A percentile compares a stretch with the other conserved stretches of the same genome.
These are phyloP conservation scores for Yponomeuta malinellus DNA, from an alignment of 2,888 invertebrate genomes.

Conservation along the genomic window DNA sequence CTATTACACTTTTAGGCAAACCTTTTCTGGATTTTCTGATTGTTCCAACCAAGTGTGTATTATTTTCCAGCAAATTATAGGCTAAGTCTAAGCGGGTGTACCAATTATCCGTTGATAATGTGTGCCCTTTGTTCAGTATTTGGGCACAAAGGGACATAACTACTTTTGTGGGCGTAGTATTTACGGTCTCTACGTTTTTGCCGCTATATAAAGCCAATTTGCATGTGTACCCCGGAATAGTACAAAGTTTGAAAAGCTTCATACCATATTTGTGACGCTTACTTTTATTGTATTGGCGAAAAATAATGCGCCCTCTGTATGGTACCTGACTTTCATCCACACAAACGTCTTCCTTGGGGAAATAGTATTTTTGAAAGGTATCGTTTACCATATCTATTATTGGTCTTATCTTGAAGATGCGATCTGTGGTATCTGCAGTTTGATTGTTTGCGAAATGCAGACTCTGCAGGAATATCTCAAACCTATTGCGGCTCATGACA, in stretches of 20 bases:
- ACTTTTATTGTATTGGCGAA: slow-evolving; percentile 22
- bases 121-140: slow-evolving; percentile 30
- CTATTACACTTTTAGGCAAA: slow-evolving; percentile 29
- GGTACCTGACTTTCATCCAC: slow-evolving; percentile 18
- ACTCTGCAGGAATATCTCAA: slow-evolving; percentile 21
- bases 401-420: slow-evolving; percentile 19
- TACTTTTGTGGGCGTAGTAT: slow-evolving; percentile 29
- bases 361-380: slow-evolving; percentile 9
- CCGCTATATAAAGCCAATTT: slow-evolving; percentile 31
- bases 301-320: slow-evolving; percentile 21
- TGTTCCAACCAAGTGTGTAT: slow-evolving; percentile 23
- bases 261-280: slow-evolving; percentile 24
- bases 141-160: slow-evolving; percentile 29
- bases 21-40: slow-evolving; percentile 18
- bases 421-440: slow-evolving; percentile 17
- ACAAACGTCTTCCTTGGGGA: slow-evolving; percentile 18
- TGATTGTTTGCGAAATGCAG: slow-evolving; percentile 21
- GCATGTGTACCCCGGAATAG: slow-evolving; percentile 29
- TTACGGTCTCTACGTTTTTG: slow-evolving; percentile 29
- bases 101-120: slow-evolving; percentile 30
- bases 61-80: slow-evolving; percentile 19
- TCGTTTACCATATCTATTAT: slow-evolving; percentile 4
- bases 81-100: slow-evolving; percentile 28
- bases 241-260: slow-evolving; percentile 26
- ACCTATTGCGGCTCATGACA: slow-evolving; percentile 26